phyloP scores from a whole-genome alignment of 2,113 vertebrate genomes.

The Shinisaurus crocodilurus region DNA sequence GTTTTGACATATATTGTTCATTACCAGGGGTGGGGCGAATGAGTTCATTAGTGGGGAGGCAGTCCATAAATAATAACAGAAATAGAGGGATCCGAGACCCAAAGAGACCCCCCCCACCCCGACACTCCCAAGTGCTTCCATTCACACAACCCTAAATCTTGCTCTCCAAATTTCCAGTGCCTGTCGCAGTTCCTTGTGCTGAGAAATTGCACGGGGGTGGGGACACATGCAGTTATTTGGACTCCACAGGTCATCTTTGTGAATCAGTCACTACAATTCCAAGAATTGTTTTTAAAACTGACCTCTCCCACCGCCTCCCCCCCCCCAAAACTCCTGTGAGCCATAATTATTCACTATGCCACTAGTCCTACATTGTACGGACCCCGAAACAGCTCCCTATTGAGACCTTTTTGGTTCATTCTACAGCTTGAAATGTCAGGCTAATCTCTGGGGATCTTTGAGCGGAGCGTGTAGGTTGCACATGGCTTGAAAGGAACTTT shows the following conservation, averaged over 20 bases:
- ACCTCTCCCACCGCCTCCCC: not conserved
- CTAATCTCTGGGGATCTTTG: not conserved
- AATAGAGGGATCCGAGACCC: not conserved
- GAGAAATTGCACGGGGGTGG: not conserved
- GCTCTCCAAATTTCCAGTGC: not conserved
- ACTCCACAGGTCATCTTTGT: not conserved
- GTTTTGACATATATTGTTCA: too few relatives aligned
- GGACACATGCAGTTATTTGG: not conserved
- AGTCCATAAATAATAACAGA: not conserved
- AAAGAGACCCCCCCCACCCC: too few relatives aligned
- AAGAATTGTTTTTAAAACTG: not conserved
- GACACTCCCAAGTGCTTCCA: not conserved
- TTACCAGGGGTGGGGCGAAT: too few relatives aligned
- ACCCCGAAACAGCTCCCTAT: not conserved
- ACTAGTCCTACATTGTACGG: rapidly evolving
- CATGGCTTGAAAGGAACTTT: rapidly evolving
- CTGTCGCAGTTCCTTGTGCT: not conserved
- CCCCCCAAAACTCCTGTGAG: too few relatives aligned
- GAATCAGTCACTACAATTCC: not conserved
- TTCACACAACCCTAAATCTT: not conserved
- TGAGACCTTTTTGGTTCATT: not conserved
- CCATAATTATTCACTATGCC: not conserved
- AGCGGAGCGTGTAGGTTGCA: not conserved
- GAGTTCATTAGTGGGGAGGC: too few relatives aligned
- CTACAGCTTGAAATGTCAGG: not conserved